phyloP scores from a whole-genome alignment of 2,113 vertebrate genomes.

The Athene cunicularia region DNA sequence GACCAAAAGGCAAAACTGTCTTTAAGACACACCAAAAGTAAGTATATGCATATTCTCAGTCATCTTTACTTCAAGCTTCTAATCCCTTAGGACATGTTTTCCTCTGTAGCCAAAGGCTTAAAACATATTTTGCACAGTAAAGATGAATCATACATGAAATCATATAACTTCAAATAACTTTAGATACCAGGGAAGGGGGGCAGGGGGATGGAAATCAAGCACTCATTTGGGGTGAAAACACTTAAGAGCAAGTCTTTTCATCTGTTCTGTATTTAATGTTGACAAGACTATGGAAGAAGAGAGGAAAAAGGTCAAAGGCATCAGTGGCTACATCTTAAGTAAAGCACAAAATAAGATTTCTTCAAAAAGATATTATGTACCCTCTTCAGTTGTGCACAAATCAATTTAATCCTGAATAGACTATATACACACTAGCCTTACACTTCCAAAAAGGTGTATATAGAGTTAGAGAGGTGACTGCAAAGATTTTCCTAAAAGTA shows the following conservation, averaged over 20 bases:
- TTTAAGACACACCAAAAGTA: neutral
- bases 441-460: neutral
- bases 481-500: neutral
- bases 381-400: neutral
- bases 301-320: neutral
- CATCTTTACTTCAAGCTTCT: neutral
- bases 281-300: neutral
- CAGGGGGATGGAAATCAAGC: too few relatives aligned
- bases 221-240: neutral
- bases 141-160: neutral
- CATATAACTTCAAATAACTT: neutral
- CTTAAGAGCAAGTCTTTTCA: neutral
- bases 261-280: neutral
- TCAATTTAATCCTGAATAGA: neutral
- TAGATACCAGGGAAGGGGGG: neutral
- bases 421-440: neutral
- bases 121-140: neutral
- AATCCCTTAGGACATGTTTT: neutral
- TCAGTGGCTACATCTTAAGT: neutral
- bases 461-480: neutral
- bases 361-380: neutral
- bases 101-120: neutral
- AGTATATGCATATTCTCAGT: neutral
- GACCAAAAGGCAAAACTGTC: neutral
- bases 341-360: neutral